Percentiles rank a stretch among this genome's conserved stretches.
phyloP scores from a whole-genome alignment of 2,888 invertebrate species.

The Yponomeuta evonymella region DNA sequence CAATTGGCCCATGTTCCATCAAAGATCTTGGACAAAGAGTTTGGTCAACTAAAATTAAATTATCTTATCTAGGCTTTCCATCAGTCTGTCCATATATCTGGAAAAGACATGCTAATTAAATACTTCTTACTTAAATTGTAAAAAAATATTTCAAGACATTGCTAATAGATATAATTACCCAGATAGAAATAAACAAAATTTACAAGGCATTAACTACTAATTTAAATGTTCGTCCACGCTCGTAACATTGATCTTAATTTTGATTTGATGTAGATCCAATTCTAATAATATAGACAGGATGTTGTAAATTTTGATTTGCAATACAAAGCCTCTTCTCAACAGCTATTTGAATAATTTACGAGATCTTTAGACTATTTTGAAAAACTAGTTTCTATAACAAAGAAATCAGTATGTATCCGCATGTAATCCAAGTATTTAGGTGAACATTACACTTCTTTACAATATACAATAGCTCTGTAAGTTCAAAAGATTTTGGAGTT shows the following conservation, averaged over 20 bases:
- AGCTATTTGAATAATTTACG: not conserved
- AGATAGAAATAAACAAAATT: not conserved
- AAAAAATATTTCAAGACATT: not conserved
- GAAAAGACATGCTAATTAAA: too few relatives aligned
- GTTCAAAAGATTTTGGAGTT: too few relatives aligned
- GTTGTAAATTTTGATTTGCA: not conserved
- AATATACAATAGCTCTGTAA: too few relatives aligned
- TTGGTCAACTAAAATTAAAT: too few relatives aligned
- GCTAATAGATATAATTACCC: not conserved
- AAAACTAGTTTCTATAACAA: not conserved
- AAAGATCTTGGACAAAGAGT: too few relatives aligned
- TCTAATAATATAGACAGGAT: not conserved
- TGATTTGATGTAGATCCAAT: not conserved
- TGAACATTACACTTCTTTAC: too few relatives aligned
- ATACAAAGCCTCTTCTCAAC: not conserved
- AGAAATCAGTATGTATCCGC: not conserved
- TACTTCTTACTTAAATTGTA: too few relatives aligned
- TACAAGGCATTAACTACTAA: not conserved
- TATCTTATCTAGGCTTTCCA: too few relatives aligned
- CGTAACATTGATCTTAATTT: conserved; percentile 1
- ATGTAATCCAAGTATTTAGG: too few relatives aligned
- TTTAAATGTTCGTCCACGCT: not conserved
- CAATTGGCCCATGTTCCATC: too few relatives aligned
- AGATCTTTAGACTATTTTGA: not conserved
- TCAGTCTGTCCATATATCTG: too few relatives aligned